phyloP scores from a whole-genome alignment of 2,113 vertebrate genomes.

The Neolamprologus ventralis region DNA sequence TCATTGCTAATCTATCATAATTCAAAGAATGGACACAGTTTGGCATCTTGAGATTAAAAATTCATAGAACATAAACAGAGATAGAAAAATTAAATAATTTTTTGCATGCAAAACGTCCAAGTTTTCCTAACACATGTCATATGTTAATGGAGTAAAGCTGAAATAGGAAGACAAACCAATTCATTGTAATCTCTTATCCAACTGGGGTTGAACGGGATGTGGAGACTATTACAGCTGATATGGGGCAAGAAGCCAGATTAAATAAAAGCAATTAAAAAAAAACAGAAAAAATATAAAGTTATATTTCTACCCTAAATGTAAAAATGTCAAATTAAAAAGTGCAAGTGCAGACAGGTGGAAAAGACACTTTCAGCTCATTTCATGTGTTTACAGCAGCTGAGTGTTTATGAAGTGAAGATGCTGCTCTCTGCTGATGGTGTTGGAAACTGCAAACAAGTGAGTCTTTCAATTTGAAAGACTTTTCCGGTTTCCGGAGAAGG shows the following conservation, averaged over 20 bases:
- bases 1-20: neutral
- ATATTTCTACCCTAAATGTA: neutral
- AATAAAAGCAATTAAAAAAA: neutral
- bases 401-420: neutral
- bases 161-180: neutral
- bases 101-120: neutral
- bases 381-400: neutral
- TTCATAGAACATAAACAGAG: neutral
- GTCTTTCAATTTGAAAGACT: neutral
- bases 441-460: neutral
- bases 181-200: neutral
- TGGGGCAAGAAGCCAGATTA: neutral
- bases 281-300: neutral
- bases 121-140: neutral
- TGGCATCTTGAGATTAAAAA: neutral
- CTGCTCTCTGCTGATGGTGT: constrained; percentile 9
- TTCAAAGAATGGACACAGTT: neutral
- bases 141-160: neutral
- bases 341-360: neutral
- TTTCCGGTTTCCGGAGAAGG: neutral
- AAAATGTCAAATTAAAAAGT: neutral
- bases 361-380: neutral
- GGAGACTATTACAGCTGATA: neutral
- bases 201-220: neutral
- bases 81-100: neutral